Percentiles rank a stretch among this genome's conserved stretches.
These are phyloP conservation scores for Epistrophe grossulariae DNA, from an alignment of 2,888 invertebrate species.

Conservation along the genomic window DNA sequence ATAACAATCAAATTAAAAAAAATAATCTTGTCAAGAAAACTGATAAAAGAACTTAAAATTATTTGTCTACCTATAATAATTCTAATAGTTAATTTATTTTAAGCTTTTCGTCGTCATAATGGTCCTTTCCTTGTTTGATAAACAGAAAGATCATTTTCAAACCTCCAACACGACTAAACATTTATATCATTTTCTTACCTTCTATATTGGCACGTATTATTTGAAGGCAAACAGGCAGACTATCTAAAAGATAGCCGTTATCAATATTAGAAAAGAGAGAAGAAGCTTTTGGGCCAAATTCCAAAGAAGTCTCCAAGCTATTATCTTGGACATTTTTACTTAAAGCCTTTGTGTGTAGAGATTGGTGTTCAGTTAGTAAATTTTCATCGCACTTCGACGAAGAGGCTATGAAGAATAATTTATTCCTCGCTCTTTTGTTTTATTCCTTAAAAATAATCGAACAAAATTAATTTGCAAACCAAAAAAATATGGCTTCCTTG, in stretches of 20 bases:
- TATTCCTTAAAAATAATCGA: background rate
- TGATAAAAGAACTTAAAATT: background rate
- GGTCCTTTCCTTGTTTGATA: background rate
- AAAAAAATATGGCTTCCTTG: conserved; percentile 66
- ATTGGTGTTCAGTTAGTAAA: conserved; percentile 23
- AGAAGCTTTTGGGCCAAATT: background rate
- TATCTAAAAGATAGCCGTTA: background rate
- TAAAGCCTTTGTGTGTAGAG: conserved; percentile 19
- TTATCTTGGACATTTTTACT: conserved; percentile 31
- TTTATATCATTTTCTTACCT: background rate
- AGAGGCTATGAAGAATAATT: background rate
- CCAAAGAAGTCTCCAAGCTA: background rate
- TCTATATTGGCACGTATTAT: background rate
- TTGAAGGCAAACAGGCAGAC: background rate
- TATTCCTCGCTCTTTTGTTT: background rate
- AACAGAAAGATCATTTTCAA: background rate
- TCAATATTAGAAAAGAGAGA: background rate
- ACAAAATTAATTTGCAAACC: background rate
- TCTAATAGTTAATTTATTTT: background rate
- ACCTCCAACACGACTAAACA: background rate
- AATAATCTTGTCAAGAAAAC: background rate
- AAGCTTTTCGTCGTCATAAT: background rate
- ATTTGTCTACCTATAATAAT: no score
- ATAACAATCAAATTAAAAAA: no score
- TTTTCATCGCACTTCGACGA: background rate